These are phyloP conservation scores for Trichosurus vulpecula DNA, from an alignment of 2,797 vertebrate genomes.

Conservation along the genomic window DNA sequence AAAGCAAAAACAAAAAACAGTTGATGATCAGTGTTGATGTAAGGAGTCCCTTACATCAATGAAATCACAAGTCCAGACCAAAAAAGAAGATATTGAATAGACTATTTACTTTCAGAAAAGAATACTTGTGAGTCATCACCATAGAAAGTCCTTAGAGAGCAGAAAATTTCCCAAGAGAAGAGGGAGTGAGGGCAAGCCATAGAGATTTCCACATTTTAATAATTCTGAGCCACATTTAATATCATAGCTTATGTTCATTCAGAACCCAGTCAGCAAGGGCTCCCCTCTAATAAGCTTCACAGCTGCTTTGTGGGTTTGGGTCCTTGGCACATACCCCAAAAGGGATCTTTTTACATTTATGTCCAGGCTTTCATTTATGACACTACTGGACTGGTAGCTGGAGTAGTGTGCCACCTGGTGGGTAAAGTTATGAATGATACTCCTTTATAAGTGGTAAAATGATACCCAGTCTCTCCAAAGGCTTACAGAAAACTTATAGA, in stretches of 20 bases:
- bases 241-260: background rate
- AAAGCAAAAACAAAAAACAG: background rate
- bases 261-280: background rate
- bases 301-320: background rate
- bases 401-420: background rate
- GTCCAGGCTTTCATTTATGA: background rate
- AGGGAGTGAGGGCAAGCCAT: background rate
- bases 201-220: background rate
- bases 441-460: background rate
- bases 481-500: background rate
- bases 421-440: background rate
- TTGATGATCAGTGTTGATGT: background rate
- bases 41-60: background rate
- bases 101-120: background rate
- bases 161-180: background rate
- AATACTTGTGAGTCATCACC: background rate
- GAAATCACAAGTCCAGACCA: background rate
- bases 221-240: background rate
- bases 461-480: background rate
- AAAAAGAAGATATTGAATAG: background rate
- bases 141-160: background rate
- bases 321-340: background rate
- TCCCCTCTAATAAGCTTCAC: background rate
- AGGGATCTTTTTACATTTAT: background rate
- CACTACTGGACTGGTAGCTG: background rate